Percentiles rank a stretch among this genome's conserved stretches.
These are phyloP conservation scores for Scomber scombrus DNA, from an alignment of 2,113 vertebrate genomes.

Conservation along the genomic window DNA sequence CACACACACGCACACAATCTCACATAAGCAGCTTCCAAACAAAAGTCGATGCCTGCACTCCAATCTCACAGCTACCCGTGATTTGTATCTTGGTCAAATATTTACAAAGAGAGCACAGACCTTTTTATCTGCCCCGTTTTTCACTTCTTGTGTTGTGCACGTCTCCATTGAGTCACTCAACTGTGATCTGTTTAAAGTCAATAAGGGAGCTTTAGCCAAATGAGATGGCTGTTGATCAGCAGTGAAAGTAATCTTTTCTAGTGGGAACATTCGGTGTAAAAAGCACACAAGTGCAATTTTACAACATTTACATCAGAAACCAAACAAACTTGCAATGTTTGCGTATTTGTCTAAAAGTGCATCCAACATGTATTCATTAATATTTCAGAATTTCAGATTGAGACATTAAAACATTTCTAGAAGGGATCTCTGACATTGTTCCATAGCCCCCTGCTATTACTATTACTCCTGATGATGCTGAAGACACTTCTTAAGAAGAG, in stretches of 20 bases:
- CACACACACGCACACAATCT: neutral
- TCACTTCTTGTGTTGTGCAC: constrained; percentile 3
- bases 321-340: too few relatives aligned
- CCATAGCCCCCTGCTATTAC: too few relatives aligned
- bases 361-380: too few relatives aligned
- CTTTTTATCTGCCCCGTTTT: constrained; percentile 24
- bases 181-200: constrained; percentile 13
- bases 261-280: neutral
- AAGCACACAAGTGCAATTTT: neutral
- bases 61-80: constrained; percentile 46
- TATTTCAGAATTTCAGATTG: neutral
- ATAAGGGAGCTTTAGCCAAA: neutral
- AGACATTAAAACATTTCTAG: neutral
- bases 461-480: too few relatives aligned
- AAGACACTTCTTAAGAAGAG: too few relatives aligned
- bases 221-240: neutral
- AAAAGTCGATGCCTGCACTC: constrained; percentile 32
- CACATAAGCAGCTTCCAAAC: constrained; percentile 30
- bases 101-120: constrained; percentile 57
- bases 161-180: neutral
- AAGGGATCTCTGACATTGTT: too few relatives aligned
- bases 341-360: too few relatives aligned
- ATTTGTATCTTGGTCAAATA: constrained; percentile 73
- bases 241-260: neutral
- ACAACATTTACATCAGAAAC: neutral